Evolutionary conservation across 1,140 invertebrate species (phyloP).

Genomic region (Ostrea edulis): DNA sequence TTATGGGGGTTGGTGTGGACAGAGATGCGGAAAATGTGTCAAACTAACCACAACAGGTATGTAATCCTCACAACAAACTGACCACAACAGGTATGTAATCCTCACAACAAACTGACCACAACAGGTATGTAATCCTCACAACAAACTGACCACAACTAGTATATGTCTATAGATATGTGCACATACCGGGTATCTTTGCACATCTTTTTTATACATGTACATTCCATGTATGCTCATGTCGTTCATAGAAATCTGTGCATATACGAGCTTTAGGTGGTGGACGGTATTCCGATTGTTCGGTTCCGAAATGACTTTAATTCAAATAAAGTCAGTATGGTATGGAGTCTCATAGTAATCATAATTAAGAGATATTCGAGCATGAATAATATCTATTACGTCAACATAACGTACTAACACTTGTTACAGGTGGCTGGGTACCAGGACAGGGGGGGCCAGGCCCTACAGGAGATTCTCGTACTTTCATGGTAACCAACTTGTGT

Average conservation of each 20-base stretch:
- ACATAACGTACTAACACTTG: neutral
- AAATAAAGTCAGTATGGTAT: too few relatives aligned
- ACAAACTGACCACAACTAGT: neutral
- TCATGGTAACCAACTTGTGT: constrained; percentile 70
- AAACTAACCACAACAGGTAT: constrained; percentile 66
- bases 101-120: constrained; percentile 55
- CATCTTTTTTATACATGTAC: too few relatives aligned
- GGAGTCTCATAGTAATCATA: too few relatives aligned
- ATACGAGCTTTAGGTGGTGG: too few relatives aligned
- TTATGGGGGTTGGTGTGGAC: constrained; percentile 60
- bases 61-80: neutral
- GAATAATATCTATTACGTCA: too few relatives aligned
- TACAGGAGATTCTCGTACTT: constrained; percentile 48
- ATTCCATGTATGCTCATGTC: too few relatives aligned
- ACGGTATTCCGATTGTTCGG: too few relatives aligned
- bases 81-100: neutral
- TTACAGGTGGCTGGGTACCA: constrained; percentile 65
- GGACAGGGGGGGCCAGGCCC: constrained; percentile 55
- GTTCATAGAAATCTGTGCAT: too few relatives aligned
- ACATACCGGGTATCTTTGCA: too few relatives aligned
- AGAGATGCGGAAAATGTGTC: constrained; percentile 63
- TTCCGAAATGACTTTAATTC: too few relatives aligned
- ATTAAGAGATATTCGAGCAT: too few relatives aligned
- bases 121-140: constrained; percentile 56
- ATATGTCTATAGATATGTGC: too few relatives aligned